phyloP scores from a whole-genome alignment of 2,797 vertebrate species.

The Muraenolepis orangiensis region DNA sequence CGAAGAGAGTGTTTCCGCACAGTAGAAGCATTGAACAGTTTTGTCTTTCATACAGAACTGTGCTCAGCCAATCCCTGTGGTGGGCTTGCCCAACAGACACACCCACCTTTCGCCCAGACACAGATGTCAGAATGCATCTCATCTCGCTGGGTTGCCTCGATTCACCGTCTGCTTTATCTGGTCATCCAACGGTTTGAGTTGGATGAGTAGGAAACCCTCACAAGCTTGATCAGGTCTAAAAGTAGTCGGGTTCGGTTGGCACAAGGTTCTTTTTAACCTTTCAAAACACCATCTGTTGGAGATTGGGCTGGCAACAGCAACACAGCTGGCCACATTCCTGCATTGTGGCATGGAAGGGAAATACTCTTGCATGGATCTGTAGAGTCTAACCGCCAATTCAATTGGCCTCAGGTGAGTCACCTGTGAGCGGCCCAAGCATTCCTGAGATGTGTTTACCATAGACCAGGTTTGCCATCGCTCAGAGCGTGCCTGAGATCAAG shows the following conservation, averaged over 20 bases:
- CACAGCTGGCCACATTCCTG: not conserved
- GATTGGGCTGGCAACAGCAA: not conserved
- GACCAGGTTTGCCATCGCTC: not conserved
- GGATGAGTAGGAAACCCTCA: not conserved
- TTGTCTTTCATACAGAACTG: conserved; percentile 64
- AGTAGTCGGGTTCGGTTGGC: not conserved
- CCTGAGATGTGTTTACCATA: not conserved
- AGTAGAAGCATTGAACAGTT: conserved; percentile 24
- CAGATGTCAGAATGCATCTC: conserved; percentile 48
- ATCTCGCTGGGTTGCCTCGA: not conserved
- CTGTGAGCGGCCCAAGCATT: conserved; percentile 28
- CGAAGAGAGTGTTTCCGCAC: conserved; percentile 30
- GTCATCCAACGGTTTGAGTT: not conserved
- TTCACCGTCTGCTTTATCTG: not conserved
- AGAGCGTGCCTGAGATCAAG: not conserved
- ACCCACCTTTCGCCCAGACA: conserved; percentile 42
- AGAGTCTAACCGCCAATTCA: not conserved
- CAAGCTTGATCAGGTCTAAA: not conserved
- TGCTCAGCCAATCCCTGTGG: conserved; percentile 66
- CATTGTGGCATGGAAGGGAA: not conserved
- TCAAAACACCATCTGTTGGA: not conserved
- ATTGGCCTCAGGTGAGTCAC: conserved; percentile 38
- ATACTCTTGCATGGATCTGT: not conserved
- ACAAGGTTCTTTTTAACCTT: not conserved
- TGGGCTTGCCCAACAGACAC: conserved; percentile 38